Evolutionary conservation across 2,113 vertebrate genomes (phyloP).

Genomic region (Morphnarchus princeps): DNA sequence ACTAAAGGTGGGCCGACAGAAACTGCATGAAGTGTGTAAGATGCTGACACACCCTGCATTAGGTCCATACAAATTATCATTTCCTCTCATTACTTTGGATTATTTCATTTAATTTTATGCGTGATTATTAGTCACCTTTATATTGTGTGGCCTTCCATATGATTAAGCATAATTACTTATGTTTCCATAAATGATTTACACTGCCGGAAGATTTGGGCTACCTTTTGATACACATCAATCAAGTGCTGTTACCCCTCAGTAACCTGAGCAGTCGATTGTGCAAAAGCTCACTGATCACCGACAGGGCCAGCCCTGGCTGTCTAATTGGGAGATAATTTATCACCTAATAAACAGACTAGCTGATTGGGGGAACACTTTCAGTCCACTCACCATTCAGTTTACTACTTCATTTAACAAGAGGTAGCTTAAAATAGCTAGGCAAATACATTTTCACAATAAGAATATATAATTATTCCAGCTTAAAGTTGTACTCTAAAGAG

Average conservation of each 20-base stretch:
- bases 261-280: accelerated
- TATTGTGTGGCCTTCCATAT: neutral
- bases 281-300: neutral
- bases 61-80: neutral
- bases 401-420: neutral
- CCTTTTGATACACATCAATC: neutral
- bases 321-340: neutral
- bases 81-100: neutral
- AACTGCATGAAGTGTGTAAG: neutral
- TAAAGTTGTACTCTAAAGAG: neutral
- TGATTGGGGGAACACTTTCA: neutral
- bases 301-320: neutral
- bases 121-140: neutral
- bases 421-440: neutral
- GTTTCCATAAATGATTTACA: neutral
- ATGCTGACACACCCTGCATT: accelerated
- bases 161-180: neutral
- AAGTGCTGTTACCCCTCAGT: neutral
- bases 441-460: neutral
- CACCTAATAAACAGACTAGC: neutral
- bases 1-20: neutral
- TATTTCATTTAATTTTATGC: neutral
- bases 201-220: neutral
- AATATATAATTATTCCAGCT: neutral
- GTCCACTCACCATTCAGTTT: neutral